Evolutionary conservation across 2,888 invertebrate genomes (phyloP), one percentile per base, ranked within the genome.

Genomic region (Drepanosiphum platanoidis): DNA sequence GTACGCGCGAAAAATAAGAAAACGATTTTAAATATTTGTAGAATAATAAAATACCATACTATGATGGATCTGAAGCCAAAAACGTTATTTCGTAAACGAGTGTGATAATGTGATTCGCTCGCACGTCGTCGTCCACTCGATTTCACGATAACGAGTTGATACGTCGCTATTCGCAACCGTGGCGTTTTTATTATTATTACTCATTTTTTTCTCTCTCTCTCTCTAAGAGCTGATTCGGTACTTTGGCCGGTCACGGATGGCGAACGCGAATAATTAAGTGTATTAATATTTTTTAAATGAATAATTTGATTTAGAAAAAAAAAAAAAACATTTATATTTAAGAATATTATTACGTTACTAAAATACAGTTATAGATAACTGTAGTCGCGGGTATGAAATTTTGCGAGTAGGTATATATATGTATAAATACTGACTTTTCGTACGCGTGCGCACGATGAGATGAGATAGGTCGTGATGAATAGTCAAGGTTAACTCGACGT

Each of bases 381-480:
- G 74, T 15, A 46, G 11, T 32, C 9, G 22, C 32, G 42, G 39
- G 15, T 42, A 30, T 72, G 30, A n/a, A 34, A 68, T 68, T 18
- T n/a, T n/a, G n/a, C n/a, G n/a, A n/a, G n/a, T n/a, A n/a, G n/a
- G n/a, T n/a, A n/a, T n/a, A n/a, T n/a, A n/a, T n/a, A n/a, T n/a
- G n/a, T n/a, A n/a, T n/a, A n/a, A n/a, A n/a, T n/a, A n/a, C n/a
- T n/a, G n/a, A n/a, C n/a, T n/a, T n/a, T n/a, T n/a, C n/a, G 3
- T 66, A 64, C 3, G 32, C 11, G 32, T 72, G 27, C 30, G 18
- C 1, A 30, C n/a, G n/a, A n/a, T n/a, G 1, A 27, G 13, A 42
- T 72, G 42, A 72, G 42, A 72, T 72, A 75, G n/a, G 75, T 30
- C 58, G 34, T 58, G 52, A 75, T 75, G n/a, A 52, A 18, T n/a